Evolutionary conservation across 1,140 invertebrate species (phyloP), one percentile per base, ranked within the genome.

Genomic region (Geopemphigus sp.): DNA sequence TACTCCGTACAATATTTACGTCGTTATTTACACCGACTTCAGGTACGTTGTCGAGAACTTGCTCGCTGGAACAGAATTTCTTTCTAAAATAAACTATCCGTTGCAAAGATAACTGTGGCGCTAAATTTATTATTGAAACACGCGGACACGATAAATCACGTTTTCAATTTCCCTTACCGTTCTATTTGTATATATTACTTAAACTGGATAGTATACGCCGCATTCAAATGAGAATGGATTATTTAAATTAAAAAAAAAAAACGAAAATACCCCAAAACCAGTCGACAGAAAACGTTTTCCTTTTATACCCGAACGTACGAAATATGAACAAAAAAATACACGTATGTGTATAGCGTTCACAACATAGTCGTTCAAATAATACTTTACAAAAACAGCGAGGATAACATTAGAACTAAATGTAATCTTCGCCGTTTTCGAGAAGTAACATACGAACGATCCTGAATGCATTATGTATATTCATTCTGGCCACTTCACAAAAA

Each of bases 161-260:
- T 73, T 73, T 73, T 73, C 53, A 39, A 73, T 57, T 73, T 73
- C 50, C 70, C 26, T 32, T 56, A 68, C 66, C 66, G 15, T 68
- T 68, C 50, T 57, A 8, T 57, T 22, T 57, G 0, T 57, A 57
- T 57, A 8, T 57, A 57, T 57, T 19, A 1, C 15, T 19, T 68
- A 66, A 66, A 66, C 63, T 4, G 63, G 11, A 66, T 66, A 39
- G 11, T 29, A 66, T n/a, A 66, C 17, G 39, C 10, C 63, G 39
- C 15, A 66, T 66, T 45, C 26, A 29, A 66, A 66, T 66, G 32
- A 39, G 63, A 66, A 39, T 66, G 8, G 3, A 66, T 39, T 66
- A 66, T 39, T 66, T 66, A 39, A 39, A 66, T 45, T 66, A n/a
- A 39, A 39, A 39, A 39, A 39, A 19, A 10, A 22, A 66, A 66